phyloP scores from a whole-genome alignment of 2,888 invertebrate species.

The Hemithea aestivaria region DNA sequence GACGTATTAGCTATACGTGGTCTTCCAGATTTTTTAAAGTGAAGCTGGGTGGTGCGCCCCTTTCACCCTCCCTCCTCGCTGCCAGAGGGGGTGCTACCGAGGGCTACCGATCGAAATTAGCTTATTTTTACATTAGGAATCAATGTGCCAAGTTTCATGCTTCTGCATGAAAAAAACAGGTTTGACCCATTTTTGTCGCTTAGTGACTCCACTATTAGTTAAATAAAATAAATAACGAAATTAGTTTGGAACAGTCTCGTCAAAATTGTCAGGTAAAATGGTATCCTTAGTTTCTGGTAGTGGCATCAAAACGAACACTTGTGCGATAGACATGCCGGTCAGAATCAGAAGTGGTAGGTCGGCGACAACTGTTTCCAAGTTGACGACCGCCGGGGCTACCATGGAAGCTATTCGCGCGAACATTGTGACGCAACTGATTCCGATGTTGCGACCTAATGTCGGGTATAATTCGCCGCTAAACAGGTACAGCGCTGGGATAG shows the following conservation, averaged over 20 bases:
- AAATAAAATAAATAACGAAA: too few species aligned
- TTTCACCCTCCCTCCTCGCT: too few species aligned
- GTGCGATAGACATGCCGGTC: slow-evolving; percentile 45
- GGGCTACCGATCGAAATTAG: too few species aligned
- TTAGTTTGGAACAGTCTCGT: slow-evolving; percentile 63
- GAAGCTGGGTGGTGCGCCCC: too few species aligned
- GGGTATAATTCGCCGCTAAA: slow-evolving; percentile 89
- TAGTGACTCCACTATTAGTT: too few species aligned
- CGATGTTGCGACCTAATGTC: slow-evolving; percentile 86
- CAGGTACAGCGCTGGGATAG: slow-evolving; percentile 81
- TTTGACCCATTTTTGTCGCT: too few species aligned
- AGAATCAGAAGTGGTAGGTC: slow-evolving; percentile 56
- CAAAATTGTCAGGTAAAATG: slow-evolving; percentile 73
- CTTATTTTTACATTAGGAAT: too few species aligned
- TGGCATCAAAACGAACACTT: slow-evolving; percentile 55
- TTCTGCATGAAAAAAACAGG: too few species aligned
- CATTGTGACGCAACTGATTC: slow-evolving; percentile 86
- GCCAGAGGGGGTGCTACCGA: too few species aligned
- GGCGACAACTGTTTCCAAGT: slow-evolving; percentile 40
- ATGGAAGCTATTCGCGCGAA: slow-evolving; percentile 89
- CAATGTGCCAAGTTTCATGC: too few species aligned
- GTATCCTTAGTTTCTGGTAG: slow-evolving; percentile 68
- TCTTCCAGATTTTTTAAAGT: too few species aligned
- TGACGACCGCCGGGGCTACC: slow-evolving; percentile 66
- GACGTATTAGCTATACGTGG: too few species aligned